These are phyloP conservation scores for Pristionchus japonicus DNA, from an alignment of 2,888 invertebrate genomes.

Conservation along the genomic window DNA sequence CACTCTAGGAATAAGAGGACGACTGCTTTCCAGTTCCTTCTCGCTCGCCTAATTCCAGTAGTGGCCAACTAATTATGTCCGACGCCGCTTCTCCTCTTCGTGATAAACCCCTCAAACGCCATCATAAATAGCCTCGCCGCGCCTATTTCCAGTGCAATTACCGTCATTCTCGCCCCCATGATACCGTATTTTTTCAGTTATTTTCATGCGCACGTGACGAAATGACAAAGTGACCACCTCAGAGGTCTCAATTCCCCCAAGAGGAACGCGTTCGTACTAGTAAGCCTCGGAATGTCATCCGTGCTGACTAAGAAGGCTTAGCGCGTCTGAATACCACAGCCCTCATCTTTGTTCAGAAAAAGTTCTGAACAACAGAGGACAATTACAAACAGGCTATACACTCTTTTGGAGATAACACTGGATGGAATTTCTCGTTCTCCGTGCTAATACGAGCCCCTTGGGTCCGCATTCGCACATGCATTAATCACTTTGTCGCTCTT, in stretches of 20 bases:
- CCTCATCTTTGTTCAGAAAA: too few species aligned
- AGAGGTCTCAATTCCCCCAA: too few species aligned
- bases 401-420: too few species aligned
- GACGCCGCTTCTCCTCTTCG: not conserved
- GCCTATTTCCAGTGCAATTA: not conserved
- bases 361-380: too few species aligned
- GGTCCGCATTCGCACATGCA: not conserved
- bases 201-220: not conserved
- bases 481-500: not conserved
- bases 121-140: not conserved
- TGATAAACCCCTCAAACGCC: not conserved
- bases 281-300: too few species aligned
- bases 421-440: not conserved
- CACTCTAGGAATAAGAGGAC: too few species aligned
- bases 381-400: too few species aligned
- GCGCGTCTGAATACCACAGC: too few species aligned
- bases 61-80: not conserved
- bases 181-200: not conserved
- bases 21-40: not conserved
- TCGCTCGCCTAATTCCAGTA: not conserved
- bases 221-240: too few species aligned
- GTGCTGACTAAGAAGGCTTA: too few species aligned
- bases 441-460: not conserved
- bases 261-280: too few species aligned
- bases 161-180: not conserved